Evolutionary conservation across 1,140 invertebrate species (phyloP), one percentile per base, ranked within the genome.

Genomic region (Drosophila prosaltans): DNA sequence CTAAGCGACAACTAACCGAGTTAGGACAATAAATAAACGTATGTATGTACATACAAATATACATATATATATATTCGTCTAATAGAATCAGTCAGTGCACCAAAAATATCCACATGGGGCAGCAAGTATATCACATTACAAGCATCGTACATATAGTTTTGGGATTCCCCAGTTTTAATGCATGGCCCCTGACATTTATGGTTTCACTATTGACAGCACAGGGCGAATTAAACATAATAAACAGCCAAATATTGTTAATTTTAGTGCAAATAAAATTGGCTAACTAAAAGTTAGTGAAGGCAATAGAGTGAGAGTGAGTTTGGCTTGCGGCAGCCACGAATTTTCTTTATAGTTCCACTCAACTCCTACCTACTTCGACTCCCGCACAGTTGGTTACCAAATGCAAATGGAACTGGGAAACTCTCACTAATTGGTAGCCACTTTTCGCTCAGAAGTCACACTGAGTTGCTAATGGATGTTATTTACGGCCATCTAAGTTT

Each of bases 401-500:
- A 75, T 7, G 41, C 57, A 54, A 78, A 85, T 88, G 84, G 66
- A 61, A 63, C 58, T 64, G 72, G 68, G 68, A 65, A 78, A 68
- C 51, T 75, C 73, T 60, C 77, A 76, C 78, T 89, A 89, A 89
- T 89, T 90, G 84, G 81, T 69, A 85, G 64, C 57, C 80, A 89
- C 84, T 89, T 88, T 84, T 79, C 77, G 76, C 57, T 66, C 57
- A 75, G 84, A 89, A 84, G 71, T 81, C 84, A 84, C 80, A 89
- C 84, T 89, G 84, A 72, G 84, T 64, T 72, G 74, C 85, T 89
- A 89, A 89, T 89, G 84, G 81, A 81, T 69, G 71, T 73, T 84
- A 90, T 84, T 88, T 88, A 88, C 80, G 36, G 69, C 72, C 83
- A 70, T 24, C 72, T 48, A 80, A 68, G 65, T 73, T 80, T 80